These are phyloP conservation scores for Drosophila sturtevanti DNA, from an alignment of 1,140 invertebrate genomes.

Conservation along the genomic window DNA sequence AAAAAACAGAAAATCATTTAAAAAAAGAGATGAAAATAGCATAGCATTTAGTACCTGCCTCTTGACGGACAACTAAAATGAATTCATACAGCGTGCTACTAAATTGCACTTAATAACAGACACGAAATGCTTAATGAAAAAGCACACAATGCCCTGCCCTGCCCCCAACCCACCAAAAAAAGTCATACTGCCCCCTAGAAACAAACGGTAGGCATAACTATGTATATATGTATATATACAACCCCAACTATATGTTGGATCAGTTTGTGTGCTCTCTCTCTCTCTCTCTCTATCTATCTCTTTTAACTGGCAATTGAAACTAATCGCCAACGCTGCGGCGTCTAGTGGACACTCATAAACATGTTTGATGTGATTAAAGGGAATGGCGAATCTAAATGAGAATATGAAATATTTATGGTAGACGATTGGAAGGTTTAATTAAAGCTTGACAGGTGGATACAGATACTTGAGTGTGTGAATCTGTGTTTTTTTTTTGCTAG, in stretches of 20 bases:
- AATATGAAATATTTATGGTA: slow-evolving; percentile 43
- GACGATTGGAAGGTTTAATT: slow-evolving; percentile 54
- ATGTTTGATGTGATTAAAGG: slow-evolving; percentile 44
- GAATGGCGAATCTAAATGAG: slow-evolving; percentile 11
- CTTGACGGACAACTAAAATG: not conserved
- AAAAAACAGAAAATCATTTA: not conserved
- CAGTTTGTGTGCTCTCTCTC: not conserved
- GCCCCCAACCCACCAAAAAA: not conserved
- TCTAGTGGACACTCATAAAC: slow-evolving; percentile 22
- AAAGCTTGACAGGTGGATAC: slow-evolving; percentile 41
- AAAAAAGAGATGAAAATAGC: not conserved
- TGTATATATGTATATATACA: too few species aligned
- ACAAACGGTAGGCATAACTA: not conserved
- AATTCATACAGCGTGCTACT: slow-evolving; percentile 19
- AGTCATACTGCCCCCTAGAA: not conserved
- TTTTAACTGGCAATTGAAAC: slow-evolving; percentile 61
- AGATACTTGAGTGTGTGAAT: too few species aligned
- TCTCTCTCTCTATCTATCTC: slow-evolving; percentile 24
- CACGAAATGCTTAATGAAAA: slow-evolving; percentile 47
- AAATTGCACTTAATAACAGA: slow-evolving; percentile 61
- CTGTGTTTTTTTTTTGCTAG: too few species aligned
- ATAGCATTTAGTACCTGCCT: not conserved
- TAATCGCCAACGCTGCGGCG: slow-evolving; percentile 50
- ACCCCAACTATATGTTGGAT: not conserved
- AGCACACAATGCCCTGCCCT: slow-evolving; percentile 22